Evolutionary conservation across 2,113 vertebrate species (phyloP).

Genomic region (Poeciliopsis occidentalis): DNA sequence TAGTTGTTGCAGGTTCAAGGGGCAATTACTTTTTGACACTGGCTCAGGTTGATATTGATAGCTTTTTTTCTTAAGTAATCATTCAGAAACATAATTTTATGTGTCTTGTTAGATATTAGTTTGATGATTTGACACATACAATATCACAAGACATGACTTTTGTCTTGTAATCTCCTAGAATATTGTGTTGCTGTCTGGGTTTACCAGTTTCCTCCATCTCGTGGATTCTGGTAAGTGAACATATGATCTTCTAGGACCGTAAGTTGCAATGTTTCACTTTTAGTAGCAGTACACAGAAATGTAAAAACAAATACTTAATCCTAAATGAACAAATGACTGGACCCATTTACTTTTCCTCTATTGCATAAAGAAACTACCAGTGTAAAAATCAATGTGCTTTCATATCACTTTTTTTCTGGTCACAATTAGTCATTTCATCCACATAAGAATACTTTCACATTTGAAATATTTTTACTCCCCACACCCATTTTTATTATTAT

Average conservation of each 20-base stretch:
- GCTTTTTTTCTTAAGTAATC: background rate
- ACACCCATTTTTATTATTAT: background rate
- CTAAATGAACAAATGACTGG: background rate
- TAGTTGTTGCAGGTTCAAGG: background rate
- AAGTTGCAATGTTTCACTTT: background rate
- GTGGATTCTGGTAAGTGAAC: background rate
- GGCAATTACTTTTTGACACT: no score
- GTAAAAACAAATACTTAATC: background rate
- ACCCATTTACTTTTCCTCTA: background rate
- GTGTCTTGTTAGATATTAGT: background rate
- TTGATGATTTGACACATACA: background rate
- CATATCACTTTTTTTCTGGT: background rate
- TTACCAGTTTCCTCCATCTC: background rate
- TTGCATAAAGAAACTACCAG: background rate
- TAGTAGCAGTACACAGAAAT: background rate
- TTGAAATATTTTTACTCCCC: background rate
- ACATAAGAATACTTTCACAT: background rate
- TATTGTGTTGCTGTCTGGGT: background rate
- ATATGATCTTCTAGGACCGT: background rate
- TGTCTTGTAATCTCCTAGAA: background rate
- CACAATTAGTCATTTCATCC: background rate
- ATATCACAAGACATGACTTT: background rate
- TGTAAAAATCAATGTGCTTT: background rate
- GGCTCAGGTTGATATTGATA: background rate
- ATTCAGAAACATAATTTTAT: background rate